These are phyloP conservation scores for Limosa lapponica DNA, from an alignment of 2,797 vertebrate species.

Conservation along the genomic window DNA sequence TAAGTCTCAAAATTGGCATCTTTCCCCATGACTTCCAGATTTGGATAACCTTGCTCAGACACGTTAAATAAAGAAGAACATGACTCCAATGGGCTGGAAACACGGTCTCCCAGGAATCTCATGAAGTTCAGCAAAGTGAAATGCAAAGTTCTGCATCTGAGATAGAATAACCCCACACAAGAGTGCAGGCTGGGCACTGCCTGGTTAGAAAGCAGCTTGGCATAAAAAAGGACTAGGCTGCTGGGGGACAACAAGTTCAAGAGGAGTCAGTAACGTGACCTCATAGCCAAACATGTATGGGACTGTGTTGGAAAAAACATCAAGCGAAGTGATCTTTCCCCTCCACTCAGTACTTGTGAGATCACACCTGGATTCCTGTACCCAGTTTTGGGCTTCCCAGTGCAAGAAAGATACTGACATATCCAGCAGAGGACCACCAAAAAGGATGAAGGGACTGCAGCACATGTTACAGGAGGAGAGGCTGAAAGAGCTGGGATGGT, in stretches of 20 bases:
- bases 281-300: not conserved
- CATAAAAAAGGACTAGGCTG: not conserved
- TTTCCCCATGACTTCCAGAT: not conserved
- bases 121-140: not conserved
- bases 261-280: not conserved
- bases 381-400: not conserved
- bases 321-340: not conserved
- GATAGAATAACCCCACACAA: not conserved
- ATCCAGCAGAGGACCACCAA: not conserved
- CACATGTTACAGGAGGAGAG: not conserved
- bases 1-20: not conserved
- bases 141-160: not conserved
- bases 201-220: not conserved
- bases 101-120: not conserved
- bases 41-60: not conserved
- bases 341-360: not conserved
- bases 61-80: not conserved
- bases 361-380: not conserved
- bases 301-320: fast-evolving
- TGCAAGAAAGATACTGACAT: not conserved
- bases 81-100: not conserved
- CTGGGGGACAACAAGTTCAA: not conserved
- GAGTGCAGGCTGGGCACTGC: not conserved
- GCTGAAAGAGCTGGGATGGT: not conserved
- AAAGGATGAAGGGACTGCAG: not conserved